Base-by-base conservation (phyloP, 1,140 invertebrate genomes). In the Anadara kagoshimensis region DNA sequence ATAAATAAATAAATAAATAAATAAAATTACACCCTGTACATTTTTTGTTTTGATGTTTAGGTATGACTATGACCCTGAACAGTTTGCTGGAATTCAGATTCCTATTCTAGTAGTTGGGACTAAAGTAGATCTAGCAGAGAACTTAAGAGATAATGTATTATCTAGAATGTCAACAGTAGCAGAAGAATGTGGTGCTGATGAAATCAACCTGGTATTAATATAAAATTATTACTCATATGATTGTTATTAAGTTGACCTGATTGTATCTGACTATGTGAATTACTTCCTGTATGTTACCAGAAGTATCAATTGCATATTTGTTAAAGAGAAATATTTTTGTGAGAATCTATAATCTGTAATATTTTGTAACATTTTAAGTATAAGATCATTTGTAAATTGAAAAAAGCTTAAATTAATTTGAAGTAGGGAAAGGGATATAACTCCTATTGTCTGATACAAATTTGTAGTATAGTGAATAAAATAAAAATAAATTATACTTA, bases 61-160 rank as follows among this genome's bases (percentile, higher is more conserved):
- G 29, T 64, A 64, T 82, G 93, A 95, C 68, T 96, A 95, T 90
- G 97, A 98, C 91, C 93, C 95, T 57, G 97, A 98, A 90, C 95
- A 95, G 86, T 96, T 98, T 91, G 92, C 96, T 22, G 90, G 87
- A 36, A 87, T 83, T 75, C 88, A 95, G 92, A 94, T 97, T 83
- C 97, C 97, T 20, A 95, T 98, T 83, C 90, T 99, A 78, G 94
- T 98, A 0, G 94, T 98, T 84, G 97, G 96, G 36, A 98, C 97
- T 5, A 98, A 98, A 88, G 91, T 94, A 69, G 96, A 98, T 91
- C 90, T 96, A 69, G 92, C 93, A 12, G 92, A 94, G 80, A 93
- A 94, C 83, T 80, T 89, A 8, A 73, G 85, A 64, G 84, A 87
- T 26, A 82, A 84, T 36, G 76, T 64, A 20, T 68, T 78, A 22